phyloP scores from a whole-genome alignment of 2,888 invertebrate species.

The Lottia scabra region DNA sequence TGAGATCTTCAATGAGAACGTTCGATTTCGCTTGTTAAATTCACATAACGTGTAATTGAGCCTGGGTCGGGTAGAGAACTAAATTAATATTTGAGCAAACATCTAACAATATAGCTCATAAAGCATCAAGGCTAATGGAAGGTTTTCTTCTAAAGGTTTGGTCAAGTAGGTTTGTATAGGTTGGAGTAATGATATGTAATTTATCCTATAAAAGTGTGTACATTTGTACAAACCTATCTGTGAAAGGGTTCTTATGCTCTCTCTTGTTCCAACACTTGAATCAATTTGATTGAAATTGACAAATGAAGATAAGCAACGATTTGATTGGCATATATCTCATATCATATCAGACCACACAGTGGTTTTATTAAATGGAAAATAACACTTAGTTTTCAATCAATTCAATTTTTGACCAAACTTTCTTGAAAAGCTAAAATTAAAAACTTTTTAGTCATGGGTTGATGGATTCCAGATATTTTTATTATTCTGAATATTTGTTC shows the following conservation, averaged over 20 bases:
- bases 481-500: too few relatives aligned
- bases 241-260: too few relatives aligned
- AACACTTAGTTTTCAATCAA: too few relatives aligned
- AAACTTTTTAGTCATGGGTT: too few relatives aligned
- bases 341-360: neutral
- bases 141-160: neutral
- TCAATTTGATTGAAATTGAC: conserved; percentile 7
- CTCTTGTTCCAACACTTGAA: neutral
- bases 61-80: neutral
- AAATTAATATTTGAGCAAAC: neutral
- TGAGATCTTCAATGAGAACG: neutral
- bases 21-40: conserved; percentile 4
- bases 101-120: too few relatives aligned
- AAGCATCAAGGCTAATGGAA: too few relatives aligned
- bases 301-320: neutral
- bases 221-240: neutral
- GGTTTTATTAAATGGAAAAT: too few relatives aligned
- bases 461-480: too few relatives aligned
- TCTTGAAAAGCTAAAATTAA: too few relatives aligned
- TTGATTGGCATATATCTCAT: neutral
- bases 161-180: neutral
- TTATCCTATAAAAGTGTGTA: conserved; percentile 7
- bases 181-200: neutral
- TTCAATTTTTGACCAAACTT: too few relatives aligned
- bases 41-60: neutral